Percentiles rank a stretch among this genome's conserved stretches.
Evolutionary conservation across 2,797 vertebrate genomes (phyloP).

Genomic region (Perdix hodgsoniae): DNA sequence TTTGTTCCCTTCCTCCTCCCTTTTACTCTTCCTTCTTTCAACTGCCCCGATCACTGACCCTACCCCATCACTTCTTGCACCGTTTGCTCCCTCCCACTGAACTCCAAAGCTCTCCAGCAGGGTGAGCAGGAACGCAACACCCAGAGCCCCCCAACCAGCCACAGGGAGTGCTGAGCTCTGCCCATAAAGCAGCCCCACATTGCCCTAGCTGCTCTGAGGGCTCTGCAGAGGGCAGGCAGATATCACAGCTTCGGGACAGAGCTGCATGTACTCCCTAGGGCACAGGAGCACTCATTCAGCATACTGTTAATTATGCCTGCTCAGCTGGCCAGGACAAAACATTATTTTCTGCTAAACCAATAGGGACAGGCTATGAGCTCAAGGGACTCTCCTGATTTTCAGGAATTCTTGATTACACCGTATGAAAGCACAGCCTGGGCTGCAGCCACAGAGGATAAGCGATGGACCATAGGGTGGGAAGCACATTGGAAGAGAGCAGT

Average conservation of each 20-base stretch:
- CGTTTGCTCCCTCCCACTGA: not conserved
- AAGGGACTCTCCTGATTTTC: not conserved
- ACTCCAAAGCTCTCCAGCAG: not conserved
- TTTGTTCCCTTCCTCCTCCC: not conserved
- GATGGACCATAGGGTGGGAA: not conserved
- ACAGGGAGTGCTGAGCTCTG: not conserved
- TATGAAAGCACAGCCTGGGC: not conserved
- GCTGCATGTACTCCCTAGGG: not conserved
- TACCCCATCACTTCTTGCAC: not conserved
- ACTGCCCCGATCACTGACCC: not conserved
- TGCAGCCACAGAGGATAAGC: not conserved
- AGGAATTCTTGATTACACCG: not conserved
- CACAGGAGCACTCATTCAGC: slow-evolving; percentile 31
- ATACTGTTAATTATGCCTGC: slow-evolving; percentile 38
- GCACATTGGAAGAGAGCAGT: not conserved
- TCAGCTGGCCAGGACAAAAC: slow-evolving; percentile 56
- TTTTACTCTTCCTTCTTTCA: not conserved
- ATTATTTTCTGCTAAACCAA: slow-evolving; percentile 46
- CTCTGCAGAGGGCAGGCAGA: not conserved
- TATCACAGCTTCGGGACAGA: not conserved
- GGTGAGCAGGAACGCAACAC: not conserved
- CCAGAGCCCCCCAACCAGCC: not conserved
- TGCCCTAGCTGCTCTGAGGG: not conserved
- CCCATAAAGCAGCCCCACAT: not conserved
- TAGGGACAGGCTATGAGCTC: slow-evolving; percentile 19